Base-by-base conservation (phyloP, 30 jellyfish, hydroid and myxozoan genomes). In the Phacellophora camtschatica region DNA sequence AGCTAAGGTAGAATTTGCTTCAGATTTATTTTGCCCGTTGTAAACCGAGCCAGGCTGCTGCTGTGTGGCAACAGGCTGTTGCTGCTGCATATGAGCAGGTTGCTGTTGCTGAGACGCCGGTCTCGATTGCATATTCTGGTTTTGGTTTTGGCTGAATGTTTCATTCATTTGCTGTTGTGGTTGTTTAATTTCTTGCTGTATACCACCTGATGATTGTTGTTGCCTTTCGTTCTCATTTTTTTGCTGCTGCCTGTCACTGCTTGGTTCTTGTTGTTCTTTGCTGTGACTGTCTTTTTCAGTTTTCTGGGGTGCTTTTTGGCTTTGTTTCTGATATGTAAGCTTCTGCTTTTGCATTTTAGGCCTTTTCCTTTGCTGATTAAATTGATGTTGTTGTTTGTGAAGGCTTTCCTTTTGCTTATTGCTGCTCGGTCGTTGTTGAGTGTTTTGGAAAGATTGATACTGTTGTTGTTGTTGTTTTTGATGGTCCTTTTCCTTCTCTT, bases 1-100 rank as follows among this genome's bases (percentile, higher is more conserved):
- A 53, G 84, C 82, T 27, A n/a, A 49, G 15, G 20, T 35, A 13
- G 20, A 67, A 33, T 33, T 66, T 15, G 77, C 91, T 67, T 42
- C 91, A 80, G 90, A 27, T 8, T 72, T 62, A 31, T 72, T 72
- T 42, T 20, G 46, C 66, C 45, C 74, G 32, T 74, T 74, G 18
- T 55, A 20, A 34, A 65, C 74, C 20, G 42, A 35, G 59, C 46
- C 74, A 19, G 30, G 6, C 54, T 72, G 86, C 37, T 55, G 63
- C 86, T 8, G 64, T 4, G 49, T 31, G 27, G 74, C 22, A 13
- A 46, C 74, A 9, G 22, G 22, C 35, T 50, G 74, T 25, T 51
- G 65, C 23, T 37, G 39, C 2, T 49, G 74, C n/a, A 74, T 74
- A 35, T 42, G 74, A 28, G 39, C 46, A 41, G 29, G 13, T 0